These are phyloP conservation scores for Eonycteris spelaea DNA, from an alignment of 2,113 vertebrate genomes.

Conservation along the genomic window DNA sequence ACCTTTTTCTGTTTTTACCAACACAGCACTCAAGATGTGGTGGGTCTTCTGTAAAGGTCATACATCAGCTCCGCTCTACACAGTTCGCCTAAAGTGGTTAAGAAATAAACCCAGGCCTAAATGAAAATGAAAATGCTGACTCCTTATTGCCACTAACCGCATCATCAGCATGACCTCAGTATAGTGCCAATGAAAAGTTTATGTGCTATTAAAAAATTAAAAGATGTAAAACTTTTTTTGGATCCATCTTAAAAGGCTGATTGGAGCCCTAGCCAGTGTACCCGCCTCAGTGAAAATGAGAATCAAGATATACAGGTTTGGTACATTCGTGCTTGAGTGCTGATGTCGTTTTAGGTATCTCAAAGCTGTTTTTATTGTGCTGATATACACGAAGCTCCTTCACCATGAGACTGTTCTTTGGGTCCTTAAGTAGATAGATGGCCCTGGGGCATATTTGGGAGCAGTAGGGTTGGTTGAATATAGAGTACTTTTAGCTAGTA, in stretches of 20 bases:
- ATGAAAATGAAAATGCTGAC: neutral
- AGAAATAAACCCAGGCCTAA: neutral
- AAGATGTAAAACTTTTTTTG: neutral
- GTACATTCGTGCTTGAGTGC: neutral
- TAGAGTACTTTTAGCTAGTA: neutral
- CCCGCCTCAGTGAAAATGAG: neutral
- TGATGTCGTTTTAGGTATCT: neutral
- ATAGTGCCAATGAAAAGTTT: neutral
- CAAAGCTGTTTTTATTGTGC: neutral
- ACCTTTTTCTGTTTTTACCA: neutral
- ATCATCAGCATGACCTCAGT: neutral
- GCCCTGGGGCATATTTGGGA: neutral
- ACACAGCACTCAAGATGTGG: neutral
- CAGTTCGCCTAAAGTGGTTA: neutral
- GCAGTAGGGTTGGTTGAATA: neutral
- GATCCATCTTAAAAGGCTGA: neutral
- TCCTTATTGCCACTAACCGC: neutral
- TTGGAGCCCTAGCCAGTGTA: neutral
- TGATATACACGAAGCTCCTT: neutral
- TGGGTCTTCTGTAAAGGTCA: neutral
- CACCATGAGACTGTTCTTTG: fast-evolving
- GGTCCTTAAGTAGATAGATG: neutral
- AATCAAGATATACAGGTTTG: neutral
- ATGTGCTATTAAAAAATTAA: slow-evolving; percentile 46
- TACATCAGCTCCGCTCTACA: neutral